These are phyloP conservation scores for Scaptomyza polygonia DNA, from an alignment of 2,888 invertebrate genomes.

Conservation along the genomic window DNA sequence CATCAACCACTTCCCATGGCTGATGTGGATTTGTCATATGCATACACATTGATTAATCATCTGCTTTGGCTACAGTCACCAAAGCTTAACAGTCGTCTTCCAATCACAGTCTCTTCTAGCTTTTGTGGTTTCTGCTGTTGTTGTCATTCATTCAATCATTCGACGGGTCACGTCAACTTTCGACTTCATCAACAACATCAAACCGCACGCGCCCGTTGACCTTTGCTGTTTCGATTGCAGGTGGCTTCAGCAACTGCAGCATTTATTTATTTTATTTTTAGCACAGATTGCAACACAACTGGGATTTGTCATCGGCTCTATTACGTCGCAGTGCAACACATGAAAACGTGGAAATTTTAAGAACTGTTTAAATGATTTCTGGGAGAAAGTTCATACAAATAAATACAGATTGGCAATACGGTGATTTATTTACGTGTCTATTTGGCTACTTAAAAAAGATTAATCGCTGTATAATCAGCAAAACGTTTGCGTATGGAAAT, in stretches of 20 bases:
- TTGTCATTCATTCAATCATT: conserved; percentile 18
- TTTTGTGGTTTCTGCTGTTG: conserved; percentile 2
- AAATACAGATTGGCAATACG: not conserved
- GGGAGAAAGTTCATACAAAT: not conserved
- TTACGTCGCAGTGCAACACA: not conserved
- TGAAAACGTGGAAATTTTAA: conserved; percentile 20
- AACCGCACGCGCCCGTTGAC: conserved; percentile 71
- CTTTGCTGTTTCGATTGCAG: conserved; percentile 43
- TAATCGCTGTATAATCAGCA: not conserved
- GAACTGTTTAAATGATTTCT: not conserved
- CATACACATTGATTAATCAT: conserved; percentile 58
- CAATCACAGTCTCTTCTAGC: conserved; percentile 16
- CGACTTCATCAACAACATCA: conserved; percentile 38
- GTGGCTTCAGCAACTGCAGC: conserved; percentile 39
- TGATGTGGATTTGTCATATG: conserved; percentile 66
- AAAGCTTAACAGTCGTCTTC: conserved; percentile 3
- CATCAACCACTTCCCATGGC: conserved; percentile 29
- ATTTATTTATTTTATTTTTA: conserved; percentile 46
- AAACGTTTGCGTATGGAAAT: not conserved
- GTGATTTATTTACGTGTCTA: not conserved
- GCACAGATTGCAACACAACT: conserved; percentile 47
- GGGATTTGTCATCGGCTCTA: conserved; percentile 33
- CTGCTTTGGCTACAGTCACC: conserved; percentile 26
- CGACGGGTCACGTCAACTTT: conserved; percentile 69
- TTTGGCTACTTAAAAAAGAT: not conserved